Evolutionary conservation across 2,888 invertebrate species (phyloP).

Genomic region (Diarsia mendica): DNA sequence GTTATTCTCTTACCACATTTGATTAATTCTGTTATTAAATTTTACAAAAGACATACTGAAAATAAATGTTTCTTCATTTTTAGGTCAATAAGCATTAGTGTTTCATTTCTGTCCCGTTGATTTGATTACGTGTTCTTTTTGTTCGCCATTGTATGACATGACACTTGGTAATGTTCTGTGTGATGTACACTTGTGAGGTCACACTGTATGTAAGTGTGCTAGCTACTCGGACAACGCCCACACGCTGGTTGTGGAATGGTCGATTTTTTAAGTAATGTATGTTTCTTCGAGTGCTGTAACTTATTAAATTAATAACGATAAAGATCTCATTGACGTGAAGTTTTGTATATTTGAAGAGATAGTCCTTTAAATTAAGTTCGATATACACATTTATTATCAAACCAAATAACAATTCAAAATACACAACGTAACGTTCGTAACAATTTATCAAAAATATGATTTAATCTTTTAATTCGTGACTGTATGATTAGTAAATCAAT

Average conservation of each 20-base stretch:
- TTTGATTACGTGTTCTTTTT: constrained; percentile 42
- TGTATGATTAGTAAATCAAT: background rate
- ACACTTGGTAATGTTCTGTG: constrained; percentile 22
- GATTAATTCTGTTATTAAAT: constrained; percentile 90
- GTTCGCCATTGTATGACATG: constrained; percentile 22
- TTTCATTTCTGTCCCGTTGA: constrained; percentile 82
- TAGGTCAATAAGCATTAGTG: constrained; percentile 92
- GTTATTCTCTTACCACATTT: constrained; percentile 88
- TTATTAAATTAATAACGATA: constrained; percentile 51
- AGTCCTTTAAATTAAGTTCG: constrained; percentile 46
- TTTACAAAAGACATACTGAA: constrained; percentile 92
- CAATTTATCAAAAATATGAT: background rate
- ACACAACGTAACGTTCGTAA: background rate
- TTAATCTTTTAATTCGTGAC: too few relatives aligned
- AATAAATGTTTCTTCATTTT: constrained; percentile 94
- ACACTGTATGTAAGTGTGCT: constrained; percentile 45
- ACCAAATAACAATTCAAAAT: constrained; percentile 20
- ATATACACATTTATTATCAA: constrained; percentile 11
- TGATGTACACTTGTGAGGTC: constrained; percentile 31
- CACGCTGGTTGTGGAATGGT: constrained; percentile 38
- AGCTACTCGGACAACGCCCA: constrained; percentile 28
- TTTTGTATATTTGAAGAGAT: constrained; percentile 56
- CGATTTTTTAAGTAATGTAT: constrained; percentile 38
- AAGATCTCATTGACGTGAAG: constrained; percentile 50
- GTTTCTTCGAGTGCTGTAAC: constrained; percentile 37